These are phyloP conservation scores for Leptinotarsa lineolata DNA, from an alignment of 1,140 invertebrate genomes.

Conservation along the genomic window DNA sequence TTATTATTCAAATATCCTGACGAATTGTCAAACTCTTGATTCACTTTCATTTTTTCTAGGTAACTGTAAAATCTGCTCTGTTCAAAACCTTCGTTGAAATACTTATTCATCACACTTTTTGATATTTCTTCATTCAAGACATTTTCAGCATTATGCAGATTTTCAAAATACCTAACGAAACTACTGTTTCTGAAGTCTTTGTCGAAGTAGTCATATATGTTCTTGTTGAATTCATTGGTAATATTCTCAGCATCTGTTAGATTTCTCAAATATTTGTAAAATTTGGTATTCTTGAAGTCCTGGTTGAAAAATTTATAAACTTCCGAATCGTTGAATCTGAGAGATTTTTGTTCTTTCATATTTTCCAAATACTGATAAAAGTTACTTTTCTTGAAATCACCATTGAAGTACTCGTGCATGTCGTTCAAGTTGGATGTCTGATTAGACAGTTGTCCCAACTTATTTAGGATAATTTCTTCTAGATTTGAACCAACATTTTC, in stretches of 20 bases:
- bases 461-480: neutral
- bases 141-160: neutral
- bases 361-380: slow-evolving; percentile 24
- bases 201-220: slow-evolving; percentile 23
- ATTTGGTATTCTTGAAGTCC: slow-evolving; percentile 14
- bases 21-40: neutral
- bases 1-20: neutral
- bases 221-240: slow-evolving; percentile 15
- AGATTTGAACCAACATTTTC: neutral
- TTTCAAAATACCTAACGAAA: slow-evolving; percentile 17
- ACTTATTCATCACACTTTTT: slow-evolving; percentile 18
- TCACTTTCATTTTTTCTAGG: neutral
- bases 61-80: slow-evolving; percentile 17
- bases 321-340: slow-evolving; percentile 11
- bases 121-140: neutral
- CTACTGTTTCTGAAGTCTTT: slow-evolving; percentile 19
- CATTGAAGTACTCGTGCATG: slow-evolving; percentile 22
- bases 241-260: slow-evolving; percentile 4
- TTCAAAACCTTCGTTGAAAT: slow-evolving; percentile 23
- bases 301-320: slow-evolving; percentile 1
- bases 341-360: neutral
- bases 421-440: neutral
- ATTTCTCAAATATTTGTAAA: slow-evolving; percentile 20
- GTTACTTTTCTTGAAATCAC: slow-evolving; percentile 22
- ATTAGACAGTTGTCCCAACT: neutral